Percentiles rank a stretch among this genome's conserved stretches.
Evolutionary conservation across 2,797 vertebrate species (phyloP).

Genomic region (Lepus oiostolus): DNA sequence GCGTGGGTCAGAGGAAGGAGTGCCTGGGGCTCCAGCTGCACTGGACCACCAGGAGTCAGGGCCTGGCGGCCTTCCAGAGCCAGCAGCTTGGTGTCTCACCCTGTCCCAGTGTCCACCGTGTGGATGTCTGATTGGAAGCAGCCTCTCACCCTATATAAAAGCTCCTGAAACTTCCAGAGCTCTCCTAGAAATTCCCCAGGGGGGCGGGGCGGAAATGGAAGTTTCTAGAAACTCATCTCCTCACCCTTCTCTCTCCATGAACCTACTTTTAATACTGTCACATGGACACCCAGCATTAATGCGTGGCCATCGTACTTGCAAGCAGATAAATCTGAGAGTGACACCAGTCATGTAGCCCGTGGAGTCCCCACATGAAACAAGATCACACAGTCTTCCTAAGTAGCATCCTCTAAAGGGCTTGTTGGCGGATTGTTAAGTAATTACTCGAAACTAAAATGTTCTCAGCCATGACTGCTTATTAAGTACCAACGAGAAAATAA

Average conservation of each 20-base stretch:
- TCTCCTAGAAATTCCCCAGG: background rate
- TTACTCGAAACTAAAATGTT: background rate
- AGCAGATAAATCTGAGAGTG: conserved; percentile 24
- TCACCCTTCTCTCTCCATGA: background rate
- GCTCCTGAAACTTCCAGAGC: background rate
- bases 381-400: background rate
- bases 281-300: background rate
- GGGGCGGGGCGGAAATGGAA: background rate
- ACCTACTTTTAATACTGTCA: background rate
- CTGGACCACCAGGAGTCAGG: accelerated
- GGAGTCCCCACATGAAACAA: conserved; percentile 31
- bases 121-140: background rate
- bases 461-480: background rate
- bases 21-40: background rate
- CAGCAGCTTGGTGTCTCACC: background rate
- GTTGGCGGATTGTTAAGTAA: background rate
- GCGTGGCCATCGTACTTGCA: background rate
- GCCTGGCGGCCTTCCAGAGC: background rate
- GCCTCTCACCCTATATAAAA: background rate
- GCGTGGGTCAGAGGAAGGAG: background rate
- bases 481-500: conserved; percentile 7
- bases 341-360: conserved; percentile 1
- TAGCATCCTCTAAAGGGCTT: background rate
- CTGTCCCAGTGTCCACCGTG: background rate
- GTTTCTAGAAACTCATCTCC: background rate